Evolutionary conservation across 2,888 invertebrate species (phyloP).

Genomic region (Eupithecia abbreviata): DNA sequence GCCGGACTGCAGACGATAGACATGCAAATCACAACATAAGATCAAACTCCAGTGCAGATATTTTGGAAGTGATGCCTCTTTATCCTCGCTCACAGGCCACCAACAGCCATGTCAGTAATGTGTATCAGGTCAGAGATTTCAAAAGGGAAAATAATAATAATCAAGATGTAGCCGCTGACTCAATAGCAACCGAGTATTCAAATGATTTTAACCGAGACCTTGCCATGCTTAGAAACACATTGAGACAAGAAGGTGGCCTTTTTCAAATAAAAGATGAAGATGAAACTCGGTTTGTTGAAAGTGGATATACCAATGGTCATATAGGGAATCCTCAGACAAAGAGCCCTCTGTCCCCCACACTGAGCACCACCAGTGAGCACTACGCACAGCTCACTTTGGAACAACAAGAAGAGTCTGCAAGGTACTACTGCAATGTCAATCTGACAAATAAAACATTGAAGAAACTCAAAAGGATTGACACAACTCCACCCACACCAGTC

Average conservation of each 20-base stretch:
- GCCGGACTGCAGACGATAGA: constrained; percentile 52
- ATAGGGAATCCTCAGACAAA: constrained; percentile 48
- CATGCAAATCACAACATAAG: constrained; percentile 69
- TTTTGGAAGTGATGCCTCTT: constrained; percentile 81
- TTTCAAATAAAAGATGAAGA: constrained; percentile 75
- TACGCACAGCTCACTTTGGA: constrained; percentile 76
- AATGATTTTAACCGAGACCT: constrained; percentile 78
- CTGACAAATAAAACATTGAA: constrained; percentile 59
- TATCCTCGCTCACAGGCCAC: constrained; percentile 71
- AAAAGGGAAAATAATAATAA: constrained; percentile 80
- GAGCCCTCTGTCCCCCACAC: constrained; percentile 70
- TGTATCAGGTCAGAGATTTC: constrained; percentile 83
- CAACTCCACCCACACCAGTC: constrained; percentile 66
- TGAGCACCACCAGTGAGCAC: constrained; percentile 77
- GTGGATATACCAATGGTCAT: constrained; percentile 65
- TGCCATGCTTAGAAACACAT: constrained; percentile 69
- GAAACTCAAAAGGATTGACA: constrained; percentile 61
- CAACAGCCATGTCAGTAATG: constrained; percentile 77
- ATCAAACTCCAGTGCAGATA: constrained; percentile 82
- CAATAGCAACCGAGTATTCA: constrained; percentile 67
- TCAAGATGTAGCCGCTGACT: constrained; percentile 61
- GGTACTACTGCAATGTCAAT: constrained; percentile 77
- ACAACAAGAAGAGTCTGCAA: constrained; percentile 66
- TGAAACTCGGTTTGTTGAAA: constrained; percentile 69
- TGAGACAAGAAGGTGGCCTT: constrained; percentile 66